These are phyloP conservation scores for Dicaeum eximium DNA, from an alignment of 2,113 vertebrate species.

Conservation along the genomic window DNA sequence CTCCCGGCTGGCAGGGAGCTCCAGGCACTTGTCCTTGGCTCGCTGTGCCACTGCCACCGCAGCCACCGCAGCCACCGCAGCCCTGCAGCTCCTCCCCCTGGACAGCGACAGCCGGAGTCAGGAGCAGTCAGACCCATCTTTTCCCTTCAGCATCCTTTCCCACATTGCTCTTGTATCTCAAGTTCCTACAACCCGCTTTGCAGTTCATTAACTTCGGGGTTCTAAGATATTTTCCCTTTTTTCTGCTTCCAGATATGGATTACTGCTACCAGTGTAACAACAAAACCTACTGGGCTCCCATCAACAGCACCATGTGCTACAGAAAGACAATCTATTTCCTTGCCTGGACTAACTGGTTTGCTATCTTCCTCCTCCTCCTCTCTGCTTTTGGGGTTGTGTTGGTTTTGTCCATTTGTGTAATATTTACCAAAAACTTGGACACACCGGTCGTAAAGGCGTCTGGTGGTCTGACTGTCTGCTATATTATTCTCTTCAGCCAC, in stretches of 20 bases:
- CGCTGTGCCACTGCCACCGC: neutral
- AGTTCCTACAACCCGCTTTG: rapidly evolving
- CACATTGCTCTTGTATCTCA: neutral
- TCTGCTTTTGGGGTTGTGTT: constrained; percentile 74
- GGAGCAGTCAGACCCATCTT: neutral
- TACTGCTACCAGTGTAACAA: constrained; percentile 78
- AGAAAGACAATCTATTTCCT: constrained; percentile 77
- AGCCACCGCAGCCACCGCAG: neutral
- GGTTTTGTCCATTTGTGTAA: constrained; percentile 71
- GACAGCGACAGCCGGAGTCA: neutral
- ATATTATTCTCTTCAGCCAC: constrained; percentile 83
- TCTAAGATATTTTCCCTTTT: neutral
- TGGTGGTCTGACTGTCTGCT: constrained; percentile 77
- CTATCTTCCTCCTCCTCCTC: constrained; percentile 77
- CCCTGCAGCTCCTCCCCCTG: constrained; percentile 17
- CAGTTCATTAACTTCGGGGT: neutral
- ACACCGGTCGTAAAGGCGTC: constrained; percentile 85
- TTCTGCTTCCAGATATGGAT: constrained; percentile 78
- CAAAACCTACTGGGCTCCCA: constrained; percentile 77
- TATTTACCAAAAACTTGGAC: constrained; percentile 80
- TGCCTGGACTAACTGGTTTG: constrained; percentile 78
- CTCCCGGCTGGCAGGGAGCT: neutral
- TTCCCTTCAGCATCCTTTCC: neutral
- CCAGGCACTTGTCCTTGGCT: neutral
- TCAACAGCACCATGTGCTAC: constrained; percentile 73